A percentile compares a stretch with the other conserved stretches of the same genome.
Conservation (phyloP, 2,113 vertebrate species). For the Cyphomyrus discorhynchus region DNA sequence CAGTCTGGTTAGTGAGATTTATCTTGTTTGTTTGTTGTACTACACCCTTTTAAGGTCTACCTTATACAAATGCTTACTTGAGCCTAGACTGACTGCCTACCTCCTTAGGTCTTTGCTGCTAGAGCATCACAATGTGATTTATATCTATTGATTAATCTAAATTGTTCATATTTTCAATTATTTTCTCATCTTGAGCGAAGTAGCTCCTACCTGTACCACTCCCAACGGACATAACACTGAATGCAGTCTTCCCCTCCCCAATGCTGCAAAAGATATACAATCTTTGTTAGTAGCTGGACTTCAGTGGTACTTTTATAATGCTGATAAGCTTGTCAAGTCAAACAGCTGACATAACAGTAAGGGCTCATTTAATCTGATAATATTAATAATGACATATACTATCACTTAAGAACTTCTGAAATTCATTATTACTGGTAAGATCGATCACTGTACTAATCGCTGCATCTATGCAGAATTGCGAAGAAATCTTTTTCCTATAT, state of each 20-base stretch:
- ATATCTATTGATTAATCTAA: too few species aligned
- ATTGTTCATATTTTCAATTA: too few species aligned
- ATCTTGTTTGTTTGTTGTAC: too few species aligned
- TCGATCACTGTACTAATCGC: neutral
- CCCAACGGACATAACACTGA: slow-evolving; percentile 72
- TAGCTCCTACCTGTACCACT: slow-evolving; percentile 64
- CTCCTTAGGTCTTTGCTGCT: too few species aligned
- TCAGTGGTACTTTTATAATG: neutral
- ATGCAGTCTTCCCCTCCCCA: slow-evolving; percentile 55
- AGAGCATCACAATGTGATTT: too few species aligned
- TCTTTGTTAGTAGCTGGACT: neutral
- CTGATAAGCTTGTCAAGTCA: neutral
- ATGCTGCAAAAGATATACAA: slow-evolving; percentile 53
- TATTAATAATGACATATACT: neutral
- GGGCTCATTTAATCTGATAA: neutral
- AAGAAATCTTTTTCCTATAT: too few species aligned
- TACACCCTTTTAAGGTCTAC: too few species aligned
- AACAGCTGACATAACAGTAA: neutral
- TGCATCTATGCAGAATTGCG: too few species aligned
- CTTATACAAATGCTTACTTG: too few species aligned
- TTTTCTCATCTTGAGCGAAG: too few species aligned
- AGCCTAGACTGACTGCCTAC: too few species aligned
- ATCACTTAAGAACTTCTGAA: neutral
- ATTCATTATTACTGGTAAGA: neutral
- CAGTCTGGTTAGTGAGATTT: too few species aligned